Evolutionary conservation across 2,113 vertebrate species (phyloP), one percentile per base, ranked within the genome.

Genomic region (Varanus salvator): DNA sequence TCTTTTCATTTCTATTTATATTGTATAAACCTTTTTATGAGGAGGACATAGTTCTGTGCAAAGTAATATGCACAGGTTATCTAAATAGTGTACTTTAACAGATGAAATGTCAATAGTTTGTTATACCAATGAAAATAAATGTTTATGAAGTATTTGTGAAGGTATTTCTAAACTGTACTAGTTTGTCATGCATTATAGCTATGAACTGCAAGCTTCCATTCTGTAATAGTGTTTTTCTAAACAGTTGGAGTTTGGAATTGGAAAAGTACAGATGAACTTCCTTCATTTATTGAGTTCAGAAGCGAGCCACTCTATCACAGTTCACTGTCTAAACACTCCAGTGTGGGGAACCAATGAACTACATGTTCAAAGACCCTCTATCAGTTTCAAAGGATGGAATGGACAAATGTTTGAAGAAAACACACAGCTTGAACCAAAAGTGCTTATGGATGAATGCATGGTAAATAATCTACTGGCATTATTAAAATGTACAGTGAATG

Each of bases 251-350:
- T 99, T 99, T 64, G 98, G 96, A 78, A 87, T 98, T 57, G 98
- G 98, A 81, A 99, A 98, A 96, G 99, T 99, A 90, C 99, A 99
- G 96, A 99, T 99, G 98, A 99, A 99, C 95, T 99, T 99, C 94
- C 98, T 99, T 94, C 99, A 99, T 94, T 97, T 99, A 88, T 95
- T 99, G 96, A 99, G 99, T 94, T 97, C 97, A n/a, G 98, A 98
- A 95, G 99, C 98, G 92, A 98, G 96, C 86, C 99, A 99, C 57
- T 96, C 94, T 93, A 97, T 99, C 95, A 98, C 98, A 8, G 92
- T 99, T 89, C 98, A 99, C 92, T 99, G 99, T 94, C 97, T 98
- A 44, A 98, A 96, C 76, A 95, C 97, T 6, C 96, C 97, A 0
- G 81, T 91, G 27, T 95, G 95, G 96, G 95, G 92, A 76, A 89